A percentile compares a stretch with the other conserved stretches of the same genome.
phyloP scores from a whole-genome alignment of 2,888 invertebrate species.

The Petrolisthes cinctipes region DNA sequence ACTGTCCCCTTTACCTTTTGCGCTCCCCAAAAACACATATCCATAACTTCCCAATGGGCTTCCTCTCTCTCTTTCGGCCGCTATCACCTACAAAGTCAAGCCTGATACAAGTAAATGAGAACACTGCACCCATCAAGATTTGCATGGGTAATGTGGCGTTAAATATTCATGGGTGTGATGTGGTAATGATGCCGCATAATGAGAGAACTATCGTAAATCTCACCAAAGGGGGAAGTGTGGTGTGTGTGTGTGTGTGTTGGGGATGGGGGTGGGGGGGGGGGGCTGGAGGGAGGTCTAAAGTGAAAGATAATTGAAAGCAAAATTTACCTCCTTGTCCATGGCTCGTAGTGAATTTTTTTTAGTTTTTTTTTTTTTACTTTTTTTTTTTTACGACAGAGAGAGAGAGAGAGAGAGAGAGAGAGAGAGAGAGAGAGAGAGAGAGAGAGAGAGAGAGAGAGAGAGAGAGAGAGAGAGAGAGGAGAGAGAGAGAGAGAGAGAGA shows the following conservation, averaged over 20 bases:
- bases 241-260: background rate
- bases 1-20: too few species aligned
- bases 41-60: too few species aligned
- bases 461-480: background rate
- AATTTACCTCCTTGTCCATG: background rate
- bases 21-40: too few species aligned
- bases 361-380: background rate
- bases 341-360: background rate
- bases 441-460: background rate
- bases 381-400: background rate
- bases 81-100: too few species aligned
- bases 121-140: background rate
- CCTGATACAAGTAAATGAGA: background rate
- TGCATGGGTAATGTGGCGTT: background rate
- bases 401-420: background rate
- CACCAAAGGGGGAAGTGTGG: background rate
- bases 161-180: background rate
- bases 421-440: background rate
- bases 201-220: background rate
- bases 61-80: too few species aligned
- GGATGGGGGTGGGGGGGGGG: background rate
- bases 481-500: slow-evolving; percentile 1
- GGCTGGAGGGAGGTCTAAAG: background rate
- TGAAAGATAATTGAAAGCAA: slow-evolving; percentile 1
- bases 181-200: background rate